Evolutionary conservation across 2,797 vertebrate species (phyloP), one percentile per base, ranked within the genome.

Genomic region (Cirrhinus mrigala): DNA sequence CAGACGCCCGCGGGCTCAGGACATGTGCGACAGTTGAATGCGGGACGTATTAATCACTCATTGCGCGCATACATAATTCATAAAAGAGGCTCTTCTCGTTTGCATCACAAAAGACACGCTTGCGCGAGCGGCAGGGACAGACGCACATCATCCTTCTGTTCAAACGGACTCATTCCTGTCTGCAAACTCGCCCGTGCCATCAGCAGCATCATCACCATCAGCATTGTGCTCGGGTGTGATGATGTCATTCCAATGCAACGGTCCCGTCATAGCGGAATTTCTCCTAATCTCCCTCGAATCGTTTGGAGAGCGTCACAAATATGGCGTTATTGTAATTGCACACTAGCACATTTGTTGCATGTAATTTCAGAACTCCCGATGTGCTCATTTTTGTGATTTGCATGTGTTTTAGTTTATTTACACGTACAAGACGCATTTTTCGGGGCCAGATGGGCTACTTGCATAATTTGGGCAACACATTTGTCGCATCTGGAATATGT

Each of bases 1-100:
- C 24, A 76, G 78, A 54, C 74, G 29, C 15, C 37, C 50, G 22
- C 84, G 7, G 60, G 79, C 44, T 82, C 24, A 82, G 83, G 90
- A 87, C 92, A 87, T 88, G 87, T 89, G 90, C 89, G 92, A 90
- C 92, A 90, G 92, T 93, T 93, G 85, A 92, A 93, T 91, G 92
- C 89, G 56, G 85, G 86, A 91, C 91, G 88, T 85, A 91, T 89
- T 91, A 92, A 92, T 90, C 92, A 89, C 90, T 94, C 92, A 90
- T 91, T 89, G 91, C 79, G 82, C 86, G 90, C 93, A 93, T 94
- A 86, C 91, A 94, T 94, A 93, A 94, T 94, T 93, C 92, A 93
- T 90, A 86, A 84, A 93, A 91, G 92, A 93, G 92, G 93, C 92
- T 87, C 91, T 91, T 90, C 93, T 94, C 93, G 91, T 96, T 94